Percentiles rank a stretch among this genome's conserved stretches.
phyloP scores from a whole-genome alignment of 2,113 vertebrate species.

The Chamaetylas fuelleborni region DNA sequence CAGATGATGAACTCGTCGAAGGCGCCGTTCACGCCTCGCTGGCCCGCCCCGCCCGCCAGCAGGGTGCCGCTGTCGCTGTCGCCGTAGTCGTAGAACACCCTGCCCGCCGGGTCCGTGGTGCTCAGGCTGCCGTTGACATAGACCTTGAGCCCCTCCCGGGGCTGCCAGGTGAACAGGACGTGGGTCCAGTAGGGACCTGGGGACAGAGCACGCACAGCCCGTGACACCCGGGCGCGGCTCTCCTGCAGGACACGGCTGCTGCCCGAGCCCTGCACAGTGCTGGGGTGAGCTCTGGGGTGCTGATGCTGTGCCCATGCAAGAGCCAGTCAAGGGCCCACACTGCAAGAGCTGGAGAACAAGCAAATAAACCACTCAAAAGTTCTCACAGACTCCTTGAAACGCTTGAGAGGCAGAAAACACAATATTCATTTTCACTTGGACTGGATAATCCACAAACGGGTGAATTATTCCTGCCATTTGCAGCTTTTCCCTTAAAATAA shows the following conservation, averaged over 20 bases:
- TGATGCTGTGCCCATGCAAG: not conserved
- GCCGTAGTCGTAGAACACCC: constrained; percentile 76
- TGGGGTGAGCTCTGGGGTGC: not conserved
- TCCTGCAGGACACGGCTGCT: no score
- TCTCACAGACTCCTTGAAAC: not conserved
- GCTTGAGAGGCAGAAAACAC: not conserved
- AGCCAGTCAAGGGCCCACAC: no score
- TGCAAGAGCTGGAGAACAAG: not conserved
- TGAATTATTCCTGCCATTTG: not conserved
- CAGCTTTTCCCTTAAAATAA: not conserved
- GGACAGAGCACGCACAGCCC: no score
- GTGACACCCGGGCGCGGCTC: no score
- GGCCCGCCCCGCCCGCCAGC: constrained; percentile 67
- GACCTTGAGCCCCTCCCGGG: constrained; percentile 85
- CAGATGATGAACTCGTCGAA: constrained; percentile 97
- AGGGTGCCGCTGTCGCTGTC: constrained; percentile 70
- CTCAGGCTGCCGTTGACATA: constrained; percentile 88
- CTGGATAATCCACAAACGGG: not conserved
- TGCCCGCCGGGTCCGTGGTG: constrained; percentile 73
- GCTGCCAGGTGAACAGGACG: constrained; percentile 91
- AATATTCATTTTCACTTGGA: not conserved
- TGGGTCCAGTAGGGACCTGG: constrained; percentile 92
- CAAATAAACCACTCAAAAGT: not conserved
- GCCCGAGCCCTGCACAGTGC: no score
- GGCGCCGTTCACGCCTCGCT: constrained; percentile 74